Percentiles rank a stretch among this genome's conserved stretches.
phyloP scores from a whole-genome alignment of 2,888 invertebrate genomes.

The Oscheius myriophilus region DNA sequence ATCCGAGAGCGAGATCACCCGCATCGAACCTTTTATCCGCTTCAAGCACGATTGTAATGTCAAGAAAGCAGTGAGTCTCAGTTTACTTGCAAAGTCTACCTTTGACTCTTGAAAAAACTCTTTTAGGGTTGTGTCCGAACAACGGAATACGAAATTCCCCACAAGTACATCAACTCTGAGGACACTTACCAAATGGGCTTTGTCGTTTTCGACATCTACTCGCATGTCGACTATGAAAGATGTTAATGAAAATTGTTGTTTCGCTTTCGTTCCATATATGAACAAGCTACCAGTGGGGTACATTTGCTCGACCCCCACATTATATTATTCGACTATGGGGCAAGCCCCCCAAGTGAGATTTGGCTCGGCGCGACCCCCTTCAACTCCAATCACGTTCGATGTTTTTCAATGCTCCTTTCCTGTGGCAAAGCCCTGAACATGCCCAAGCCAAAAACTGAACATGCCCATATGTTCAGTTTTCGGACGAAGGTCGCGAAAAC shows the following conservation, averaged over 20 bases:
- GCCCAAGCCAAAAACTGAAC: too few species aligned
- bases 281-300: too few species aligned
- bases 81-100: not conserved
- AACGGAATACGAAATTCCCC: conserved; percentile 24
- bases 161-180: conserved; percentile 35
- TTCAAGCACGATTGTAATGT: conserved; percentile 51
- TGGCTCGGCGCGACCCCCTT: too few species aligned
- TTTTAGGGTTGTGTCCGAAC: conserved; percentile 32
- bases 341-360: too few species aligned
- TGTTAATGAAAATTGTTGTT: not conserved
- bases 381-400: too few species aligned
- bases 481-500: too few species aligned
- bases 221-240: conserved; percentile 25
- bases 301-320: too few species aligned
- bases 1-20: conserved; percentile 23
- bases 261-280: too few species aligned
- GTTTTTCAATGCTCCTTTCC: too few species aligned
- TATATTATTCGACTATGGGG: too few species aligned
- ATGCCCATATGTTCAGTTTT: too few species aligned
- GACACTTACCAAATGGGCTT: conserved; percentile 45
- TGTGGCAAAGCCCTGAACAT: too few species aligned
- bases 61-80: not conserved
- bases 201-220: conserved; percentile 38
- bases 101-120: not conserved
- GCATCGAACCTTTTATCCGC: conserved; percentile 51